These are phyloP conservation scores for Plecturocebus donacophilus DNA, from an alignment of 2,113 vertebrate genomes.

Conservation along the genomic window DNA sequence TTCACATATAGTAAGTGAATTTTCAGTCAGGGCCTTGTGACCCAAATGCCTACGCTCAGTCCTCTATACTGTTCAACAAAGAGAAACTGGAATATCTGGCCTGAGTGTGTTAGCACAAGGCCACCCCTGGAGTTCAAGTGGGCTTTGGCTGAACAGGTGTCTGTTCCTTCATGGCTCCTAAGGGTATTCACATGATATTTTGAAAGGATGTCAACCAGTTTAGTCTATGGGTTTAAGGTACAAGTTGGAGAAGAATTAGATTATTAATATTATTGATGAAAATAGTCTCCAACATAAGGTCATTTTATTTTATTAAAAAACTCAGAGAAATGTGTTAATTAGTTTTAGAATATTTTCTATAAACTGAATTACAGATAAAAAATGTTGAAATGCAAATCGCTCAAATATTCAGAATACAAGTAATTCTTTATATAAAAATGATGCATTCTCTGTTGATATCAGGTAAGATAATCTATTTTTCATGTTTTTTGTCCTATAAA, in stretches of 20 bases:
- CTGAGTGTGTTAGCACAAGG: neutral
- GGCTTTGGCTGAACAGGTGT: neutral
- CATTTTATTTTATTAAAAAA: neutral
- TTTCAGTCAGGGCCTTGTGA: neutral
- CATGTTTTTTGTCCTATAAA: neutral
- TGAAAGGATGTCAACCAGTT: neutral
- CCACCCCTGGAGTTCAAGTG: neutral
- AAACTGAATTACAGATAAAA: neutral
- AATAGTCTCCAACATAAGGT: neutral
- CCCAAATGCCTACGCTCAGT: neutral
- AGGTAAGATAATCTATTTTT: neutral
- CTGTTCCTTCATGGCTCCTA: neutral
- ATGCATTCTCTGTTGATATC: neutral
- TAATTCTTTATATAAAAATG: neutral
- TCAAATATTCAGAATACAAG: neutral
- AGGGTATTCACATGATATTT: neutral
- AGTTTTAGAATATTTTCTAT: neutral
- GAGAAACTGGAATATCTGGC: neutral
- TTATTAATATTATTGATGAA: neutral
- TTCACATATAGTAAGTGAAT: neutral
- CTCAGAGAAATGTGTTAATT: neutral
- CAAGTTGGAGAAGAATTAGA: neutral
- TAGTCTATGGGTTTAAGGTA: neutral
- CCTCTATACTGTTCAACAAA: neutral
- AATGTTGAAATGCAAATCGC: neutral